phyloP scores from a whole-genome alignment of 2,888 invertebrate genomes.

The Lasioglossum vierecki region DNA sequence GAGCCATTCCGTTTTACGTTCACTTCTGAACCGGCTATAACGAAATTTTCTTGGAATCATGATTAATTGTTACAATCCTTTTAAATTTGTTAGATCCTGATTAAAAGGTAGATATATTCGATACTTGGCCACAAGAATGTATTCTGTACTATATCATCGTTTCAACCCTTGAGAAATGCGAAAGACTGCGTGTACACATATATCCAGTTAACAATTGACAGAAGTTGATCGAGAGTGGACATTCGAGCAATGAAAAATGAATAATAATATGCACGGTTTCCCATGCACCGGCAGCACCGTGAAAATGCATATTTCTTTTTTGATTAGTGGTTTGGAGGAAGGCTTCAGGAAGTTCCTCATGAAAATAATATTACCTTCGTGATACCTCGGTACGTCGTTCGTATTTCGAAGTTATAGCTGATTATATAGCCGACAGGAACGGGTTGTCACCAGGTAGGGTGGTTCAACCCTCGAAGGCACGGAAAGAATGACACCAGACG shows the following conservation, averaged over 20 bases:
- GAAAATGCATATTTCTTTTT: background rate
- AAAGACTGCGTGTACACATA: background rate
- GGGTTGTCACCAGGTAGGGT: constrained; percentile 26
- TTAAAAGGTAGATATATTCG: background rate
- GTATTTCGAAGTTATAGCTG: background rate
- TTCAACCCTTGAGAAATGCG: background rate
- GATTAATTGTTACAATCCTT: background rate
- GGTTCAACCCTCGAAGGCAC: constrained; percentile 33
- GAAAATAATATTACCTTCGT: background rate
- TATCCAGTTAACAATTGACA: background rate
- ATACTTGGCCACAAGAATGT: background rate
- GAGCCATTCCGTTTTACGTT: background rate
- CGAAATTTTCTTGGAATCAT: background rate
- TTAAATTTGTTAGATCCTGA: background rate
- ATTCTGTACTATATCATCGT: background rate
- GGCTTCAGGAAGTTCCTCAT: background rate
- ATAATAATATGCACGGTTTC: background rate
- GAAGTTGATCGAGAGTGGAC: too few relatives aligned
- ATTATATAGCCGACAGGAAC: background rate
- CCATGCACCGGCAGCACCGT: background rate
- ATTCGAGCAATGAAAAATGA: background rate
- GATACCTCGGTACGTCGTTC: background rate
- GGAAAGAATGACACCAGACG: constrained; percentile 48
- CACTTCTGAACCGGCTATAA: background rate
- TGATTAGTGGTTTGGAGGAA: too few relatives aligned